Evolutionary conservation across 2,888 invertebrate genomes (phyloP).

Genomic region (Leucophenga montana): DNA sequence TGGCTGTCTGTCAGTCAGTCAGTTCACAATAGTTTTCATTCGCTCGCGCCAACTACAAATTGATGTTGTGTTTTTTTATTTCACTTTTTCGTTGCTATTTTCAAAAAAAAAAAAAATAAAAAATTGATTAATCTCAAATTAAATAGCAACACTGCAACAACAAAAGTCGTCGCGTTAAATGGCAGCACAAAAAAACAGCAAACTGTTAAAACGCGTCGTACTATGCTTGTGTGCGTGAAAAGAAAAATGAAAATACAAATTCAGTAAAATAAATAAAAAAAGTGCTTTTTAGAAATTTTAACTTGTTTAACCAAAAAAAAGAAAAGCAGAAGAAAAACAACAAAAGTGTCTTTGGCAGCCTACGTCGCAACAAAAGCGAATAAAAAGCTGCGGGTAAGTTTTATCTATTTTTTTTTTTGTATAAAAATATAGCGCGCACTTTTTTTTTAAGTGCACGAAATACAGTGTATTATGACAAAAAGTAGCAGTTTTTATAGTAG

Average conservation of each 20-base stretch:
- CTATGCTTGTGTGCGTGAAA: neutral
- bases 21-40: neutral
- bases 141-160: constrained; percentile 1
- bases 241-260: neutral
- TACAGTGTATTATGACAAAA: too few relatives aligned
- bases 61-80: constrained; percentile 38
- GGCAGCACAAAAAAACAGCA: constrained; percentile 33
- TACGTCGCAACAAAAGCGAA: too few relatives aligned
- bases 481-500: too few relatives aligned
- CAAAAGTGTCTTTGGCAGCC: too few relatives aligned
- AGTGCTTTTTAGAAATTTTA: neutral
- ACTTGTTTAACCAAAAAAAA: too few relatives aligned
- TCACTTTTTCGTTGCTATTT: constrained; percentile 43
- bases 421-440: too few relatives aligned
- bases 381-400: too few relatives aligned
- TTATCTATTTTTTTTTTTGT: too few relatives aligned
- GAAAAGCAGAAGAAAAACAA: too few relatives aligned
- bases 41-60: constrained; percentile 16
- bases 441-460: too few relatives aligned
- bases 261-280: neutral
- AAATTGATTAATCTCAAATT: constrained; percentile 4
- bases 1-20: constrained; percentile 53
- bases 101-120: constrained; percentile 34
- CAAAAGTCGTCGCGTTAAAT: constrained; percentile 38
- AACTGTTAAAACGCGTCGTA: constrained; percentile 31